Percentiles rank a stretch among this genome's conserved stretches.
These are phyloP conservation scores for Falco punctatus DNA, from an alignment of 2,113 vertebrate genomes.

Conservation along the genomic window DNA sequence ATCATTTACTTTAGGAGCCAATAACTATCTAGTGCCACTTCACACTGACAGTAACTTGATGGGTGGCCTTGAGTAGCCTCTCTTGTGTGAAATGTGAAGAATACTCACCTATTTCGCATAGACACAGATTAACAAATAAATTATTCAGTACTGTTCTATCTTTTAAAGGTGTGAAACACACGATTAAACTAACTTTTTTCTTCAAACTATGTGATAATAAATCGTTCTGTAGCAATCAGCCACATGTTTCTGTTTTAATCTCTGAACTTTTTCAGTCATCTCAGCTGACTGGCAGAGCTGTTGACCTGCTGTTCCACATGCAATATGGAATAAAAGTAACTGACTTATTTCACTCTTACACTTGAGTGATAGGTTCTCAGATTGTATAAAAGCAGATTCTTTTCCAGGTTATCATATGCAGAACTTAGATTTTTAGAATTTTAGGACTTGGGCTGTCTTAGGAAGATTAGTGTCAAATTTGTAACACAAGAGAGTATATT, in stretches of 20 bases:
- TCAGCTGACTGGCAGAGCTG: not conserved
- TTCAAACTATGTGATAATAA: not conserved
- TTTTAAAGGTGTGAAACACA: not conserved
- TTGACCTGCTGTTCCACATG: not conserved
- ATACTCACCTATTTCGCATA: constrained; percentile 45
- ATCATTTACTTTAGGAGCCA: not conserved
- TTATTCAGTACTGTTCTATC: not conserved
- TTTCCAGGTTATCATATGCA: not conserved
- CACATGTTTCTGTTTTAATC: not conserved
- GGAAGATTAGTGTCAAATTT: not conserved
- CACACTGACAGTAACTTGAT: not conserved
- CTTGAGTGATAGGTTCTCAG: not conserved
- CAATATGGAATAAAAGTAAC: not conserved
- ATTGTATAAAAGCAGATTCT: not conserved
- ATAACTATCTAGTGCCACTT: not conserved
- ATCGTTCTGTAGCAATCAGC: not conserved
- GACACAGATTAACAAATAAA: not conserved
- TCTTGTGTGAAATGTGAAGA: not conserved
- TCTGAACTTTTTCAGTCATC: not conserved
- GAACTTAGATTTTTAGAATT: not conserved
- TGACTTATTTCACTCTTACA: not conserved
- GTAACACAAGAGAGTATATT: not conserved
- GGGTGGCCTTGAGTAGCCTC: not conserved
- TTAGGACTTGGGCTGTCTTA: not conserved
- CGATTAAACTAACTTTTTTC: not conserved